phyloP scores from a whole-genome alignment of 2,113 vertebrate genomes.

The Malurus elegans region DNA sequence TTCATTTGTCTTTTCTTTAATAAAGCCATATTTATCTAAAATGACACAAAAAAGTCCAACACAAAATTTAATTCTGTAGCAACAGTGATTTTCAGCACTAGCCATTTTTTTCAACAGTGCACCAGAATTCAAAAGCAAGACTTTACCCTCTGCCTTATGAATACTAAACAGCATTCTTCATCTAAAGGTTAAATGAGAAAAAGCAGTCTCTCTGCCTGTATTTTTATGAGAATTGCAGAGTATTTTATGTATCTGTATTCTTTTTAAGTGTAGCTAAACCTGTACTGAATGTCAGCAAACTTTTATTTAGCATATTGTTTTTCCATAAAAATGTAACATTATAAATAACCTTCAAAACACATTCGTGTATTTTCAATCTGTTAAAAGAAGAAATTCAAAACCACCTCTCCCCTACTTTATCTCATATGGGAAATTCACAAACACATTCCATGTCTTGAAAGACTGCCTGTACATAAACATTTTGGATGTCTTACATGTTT shows the following conservation, averaged over 20 bases:
- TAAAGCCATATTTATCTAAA: background rate
- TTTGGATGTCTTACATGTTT: background rate
- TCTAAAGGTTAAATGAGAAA: conserved; percentile 9
- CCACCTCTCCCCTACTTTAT: background rate
- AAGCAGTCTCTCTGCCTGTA: background rate
- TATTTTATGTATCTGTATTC: background rate
- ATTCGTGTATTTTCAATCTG: background rate
- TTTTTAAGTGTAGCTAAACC: background rate
- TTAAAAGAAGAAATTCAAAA: background rate
- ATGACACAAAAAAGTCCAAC: background rate
- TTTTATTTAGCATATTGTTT: background rate
- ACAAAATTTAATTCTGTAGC: conserved; percentile 15
- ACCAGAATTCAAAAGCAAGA: background rate
- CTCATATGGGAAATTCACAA: background rate
- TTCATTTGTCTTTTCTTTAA: conserved; percentile 6
- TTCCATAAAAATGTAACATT: background rate
- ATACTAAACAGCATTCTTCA: conserved; percentile 6
- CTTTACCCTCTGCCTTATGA: background rate
- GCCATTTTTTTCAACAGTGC: background rate
- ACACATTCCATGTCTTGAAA: background rate
- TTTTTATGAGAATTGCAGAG: background rate
- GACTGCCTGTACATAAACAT: background rate
- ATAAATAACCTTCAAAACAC: background rate
- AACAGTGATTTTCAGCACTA: background rate
- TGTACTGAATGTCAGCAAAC: background rate